Base-by-base conservation (phyloP, 1,140 invertebrate species). In the Cyclargus thomasi region DNA sequence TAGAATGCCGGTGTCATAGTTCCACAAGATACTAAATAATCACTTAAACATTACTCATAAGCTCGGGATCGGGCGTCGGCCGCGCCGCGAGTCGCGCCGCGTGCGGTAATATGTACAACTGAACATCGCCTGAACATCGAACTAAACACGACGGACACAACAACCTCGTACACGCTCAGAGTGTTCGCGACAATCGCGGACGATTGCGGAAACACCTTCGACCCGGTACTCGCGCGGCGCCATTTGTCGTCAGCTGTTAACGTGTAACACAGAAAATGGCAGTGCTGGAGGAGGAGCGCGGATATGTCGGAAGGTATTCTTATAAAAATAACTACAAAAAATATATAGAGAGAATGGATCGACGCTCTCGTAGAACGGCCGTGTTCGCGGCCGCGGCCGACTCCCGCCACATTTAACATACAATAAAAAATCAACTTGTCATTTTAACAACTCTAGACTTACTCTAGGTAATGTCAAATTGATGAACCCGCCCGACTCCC, bases 391-490 rank as follows among this genome's bases (percentile, higher is more conserved):
- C 39, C 6, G 59, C 55, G 57, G 63, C 53, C 69, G 69, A 57
- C 57, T 65, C 35, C 14, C 17, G 39, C 53, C 53, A 21, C 53
- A 17, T 65, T 66, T 67, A 69, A 72, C 71, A 72, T 73, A 69
- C 64, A 73, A 72, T 70, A 77, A 76, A 76, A 73, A 80, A 75
- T 73, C 86, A 88, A 90, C 81, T 90, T 90, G 87, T 86, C 85
- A 90, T 88, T 87, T 90, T 88, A 83, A 78, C 77, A 86, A 90
- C 86, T 67, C 86, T 89, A 89, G 86, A 88, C 66, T 74, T 65
- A 76, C 62, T 85, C 86, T 90, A 90, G 86, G 86, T 88, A 90
- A 90, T 86, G 84, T 86, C 86, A 89, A 89, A 89, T 89, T 83
- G 83, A 76, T 72, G 72, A 72, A 69, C 70, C 75, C 69, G 21